phyloP scores from a whole-genome alignment of 1,140 invertebrate genomes.

The Mycetomoellerius zeteki region DNA sequence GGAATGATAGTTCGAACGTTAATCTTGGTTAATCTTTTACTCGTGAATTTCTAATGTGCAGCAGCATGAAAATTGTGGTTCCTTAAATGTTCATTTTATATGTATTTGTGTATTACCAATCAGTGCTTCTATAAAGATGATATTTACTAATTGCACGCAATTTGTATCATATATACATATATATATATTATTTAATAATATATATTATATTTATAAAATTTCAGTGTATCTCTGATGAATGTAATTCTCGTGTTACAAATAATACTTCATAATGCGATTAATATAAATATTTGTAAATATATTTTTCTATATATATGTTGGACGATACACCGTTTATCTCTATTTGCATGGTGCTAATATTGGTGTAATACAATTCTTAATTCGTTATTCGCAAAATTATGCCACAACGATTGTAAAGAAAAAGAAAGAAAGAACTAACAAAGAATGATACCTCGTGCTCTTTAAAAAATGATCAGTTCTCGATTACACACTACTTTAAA shows the following conservation, averaged over 20 bases:
- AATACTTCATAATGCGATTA: slow-evolving; percentile 58
- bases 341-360: slow-evolving; percentile 69
- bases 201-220: slow-evolving; percentile 42
- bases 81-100: slow-evolving; percentile 75
- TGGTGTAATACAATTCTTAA: slow-evolving; percentile 55
- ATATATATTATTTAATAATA: no score
- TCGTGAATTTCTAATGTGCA: slow-evolving; percentile 63
- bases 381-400: slow-evolving; percentile 47
- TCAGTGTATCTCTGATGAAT: slow-evolving; percentile 70
- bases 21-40: slow-evolving; percentile 52
- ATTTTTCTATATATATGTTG: slow-evolving; percentile 57
- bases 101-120: slow-evolving; percentile 73
- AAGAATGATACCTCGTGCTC: slow-evolving; percentile 83
- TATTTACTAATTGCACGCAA: slow-evolving; percentile 78
- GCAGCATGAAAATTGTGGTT: slow-evolving; percentile 73
- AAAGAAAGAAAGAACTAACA: slow-evolving; percentile 35
- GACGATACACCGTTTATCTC: slow-evolving; percentile 60
- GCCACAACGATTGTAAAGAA: slow-evolving; percentile 44
- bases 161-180: slow-evolving; percentile 54
- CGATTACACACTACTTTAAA: slow-evolving; percentile 72
- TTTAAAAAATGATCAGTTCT: slow-evolving; percentile 86
- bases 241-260: slow-evolving; percentile 68
- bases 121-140: slow-evolving; percentile 75
- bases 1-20: slow-evolving; percentile 34
- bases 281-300: slow-evolving; percentile 68